Percentiles rank a stretch among this genome's conserved stretches.
Conservation (phyloP, 2,113 vertebrate genomes). For the Seriola aureovittata region DNA sequence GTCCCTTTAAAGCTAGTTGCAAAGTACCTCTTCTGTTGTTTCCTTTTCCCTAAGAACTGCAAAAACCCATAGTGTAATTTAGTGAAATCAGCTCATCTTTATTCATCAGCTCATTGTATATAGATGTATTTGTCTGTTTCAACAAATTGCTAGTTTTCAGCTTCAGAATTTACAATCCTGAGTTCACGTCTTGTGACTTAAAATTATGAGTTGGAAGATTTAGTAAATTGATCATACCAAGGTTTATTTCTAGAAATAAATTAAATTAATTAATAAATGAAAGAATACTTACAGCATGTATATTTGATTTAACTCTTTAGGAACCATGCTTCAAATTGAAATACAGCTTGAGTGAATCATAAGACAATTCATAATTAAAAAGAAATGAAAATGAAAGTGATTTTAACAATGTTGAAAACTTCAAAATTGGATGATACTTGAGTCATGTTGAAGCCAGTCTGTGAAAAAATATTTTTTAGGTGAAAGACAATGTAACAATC, state of each 20-base stretch:
- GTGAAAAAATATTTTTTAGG: not conserved
- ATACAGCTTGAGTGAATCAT: not conserved
- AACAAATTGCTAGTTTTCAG: conserved; percentile 69
- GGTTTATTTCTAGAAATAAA: conserved; percentile 24
- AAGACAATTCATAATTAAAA: not conserved
- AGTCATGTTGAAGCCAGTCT: not conserved
- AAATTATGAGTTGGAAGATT: conserved; percentile 68
- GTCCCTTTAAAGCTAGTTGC: conserved; percentile 71
- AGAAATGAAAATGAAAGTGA: not conserved
- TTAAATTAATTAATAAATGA: not conserved
- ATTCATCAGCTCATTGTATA: conserved; percentile 58
- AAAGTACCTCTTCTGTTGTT: conserved; percentile 68
- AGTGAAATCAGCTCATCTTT: conserved; percentile 48
- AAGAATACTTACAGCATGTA: not conserved
- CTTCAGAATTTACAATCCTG: conserved; percentile 53
- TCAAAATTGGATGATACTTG: not conserved
- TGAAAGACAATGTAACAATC: conserved; percentile 7
- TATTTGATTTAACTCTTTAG: conserved; percentile 2
- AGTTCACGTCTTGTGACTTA: conserved; percentile 66
- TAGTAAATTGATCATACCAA: conserved; percentile 20
- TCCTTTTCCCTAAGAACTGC: conserved; percentile 56
- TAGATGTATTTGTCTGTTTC: conserved; percentile 60
- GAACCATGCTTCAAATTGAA: conserved; percentile 1
- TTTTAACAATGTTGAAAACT: not conserved
- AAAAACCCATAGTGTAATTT: conserved; percentile 61